phyloP scores from a whole-genome alignment of 2,113 vertebrate genomes.

The Pangasianodon gigas region DNA sequence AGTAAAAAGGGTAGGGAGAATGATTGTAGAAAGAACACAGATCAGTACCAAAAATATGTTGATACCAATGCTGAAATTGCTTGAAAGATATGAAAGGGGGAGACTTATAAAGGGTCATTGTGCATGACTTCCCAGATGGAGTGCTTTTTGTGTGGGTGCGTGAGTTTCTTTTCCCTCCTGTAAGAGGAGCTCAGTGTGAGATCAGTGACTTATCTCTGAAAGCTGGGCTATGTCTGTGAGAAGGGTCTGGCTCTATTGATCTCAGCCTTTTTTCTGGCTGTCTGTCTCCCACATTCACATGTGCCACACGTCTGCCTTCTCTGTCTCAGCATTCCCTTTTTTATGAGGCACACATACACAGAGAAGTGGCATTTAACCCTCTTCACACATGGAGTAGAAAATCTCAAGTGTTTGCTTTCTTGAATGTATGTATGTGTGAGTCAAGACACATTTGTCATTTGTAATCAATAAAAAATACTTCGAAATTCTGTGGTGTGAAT shows the following conservation, averaged over 20 bases:
- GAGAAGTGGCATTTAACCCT: background rate
- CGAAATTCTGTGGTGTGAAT: background rate
- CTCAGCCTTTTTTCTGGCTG: background rate
- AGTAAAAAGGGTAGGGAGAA: background rate
- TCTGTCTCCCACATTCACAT: slow-evolving; percentile 4
- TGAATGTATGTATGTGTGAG: background rate
- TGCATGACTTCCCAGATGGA: slow-evolving; percentile 7
- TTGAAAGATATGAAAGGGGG: slow-evolving; percentile 5
- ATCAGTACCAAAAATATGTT: background rate
- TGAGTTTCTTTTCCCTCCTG: slow-evolving; percentile 16
- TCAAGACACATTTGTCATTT: background rate
- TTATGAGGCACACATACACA: background rate
- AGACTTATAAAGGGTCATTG: background rate
- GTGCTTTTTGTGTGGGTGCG: background rate
- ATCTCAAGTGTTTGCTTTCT: background rate
- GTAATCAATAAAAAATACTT: background rate
- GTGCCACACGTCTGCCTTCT: slow-evolving; percentile 9
- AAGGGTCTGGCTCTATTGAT: slow-evolving; percentile 16
- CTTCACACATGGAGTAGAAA: background rate
- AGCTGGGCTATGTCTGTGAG: slow-evolving; percentile 11
- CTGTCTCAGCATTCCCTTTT: background rate
- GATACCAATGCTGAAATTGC: background rate
- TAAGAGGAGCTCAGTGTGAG: background rate
- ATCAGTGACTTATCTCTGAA: slow-evolving; percentile 37
- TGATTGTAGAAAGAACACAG: background rate